phyloP scores from a whole-genome alignment of 2,113 vertebrate species.

The Alectura lathami region DNA sequence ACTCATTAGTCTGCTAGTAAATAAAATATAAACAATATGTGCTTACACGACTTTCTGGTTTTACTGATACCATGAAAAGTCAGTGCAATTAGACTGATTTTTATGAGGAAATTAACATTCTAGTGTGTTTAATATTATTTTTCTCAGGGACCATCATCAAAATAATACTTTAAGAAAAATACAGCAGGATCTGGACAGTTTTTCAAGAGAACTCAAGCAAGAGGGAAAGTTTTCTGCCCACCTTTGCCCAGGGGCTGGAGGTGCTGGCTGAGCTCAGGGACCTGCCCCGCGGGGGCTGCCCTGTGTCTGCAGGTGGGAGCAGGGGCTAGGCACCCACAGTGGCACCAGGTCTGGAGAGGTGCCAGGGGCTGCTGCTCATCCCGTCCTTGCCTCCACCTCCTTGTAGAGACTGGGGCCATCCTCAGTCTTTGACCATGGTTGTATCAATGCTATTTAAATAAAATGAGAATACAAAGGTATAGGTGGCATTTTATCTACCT shows the following conservation, averaged over 20 bases:
- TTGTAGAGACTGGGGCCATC: not conserved
- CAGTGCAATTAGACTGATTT: not conserved
- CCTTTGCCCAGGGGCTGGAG: not conserved
- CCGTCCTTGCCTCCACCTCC: not conserved
- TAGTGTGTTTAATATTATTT: not conserved
- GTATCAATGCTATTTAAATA: not conserved
- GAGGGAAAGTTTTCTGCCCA: not conserved
- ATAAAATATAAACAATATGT: not conserved
- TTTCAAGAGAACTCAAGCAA: not conserved
- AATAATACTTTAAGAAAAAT: not conserved
- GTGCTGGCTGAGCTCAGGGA: not conserved
- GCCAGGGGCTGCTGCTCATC: not conserved
- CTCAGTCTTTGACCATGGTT: not conserved
- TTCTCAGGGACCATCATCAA: not conserved
- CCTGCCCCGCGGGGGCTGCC: not conserved
- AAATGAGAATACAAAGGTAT: not conserved
- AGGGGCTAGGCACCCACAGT: not conserved
- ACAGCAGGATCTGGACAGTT: not conserved
- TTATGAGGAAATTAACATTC: not conserved
- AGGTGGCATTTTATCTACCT: not conserved
- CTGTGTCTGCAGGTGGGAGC: accelerated
- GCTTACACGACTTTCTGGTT: not conserved
- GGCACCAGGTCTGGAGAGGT: not conserved
- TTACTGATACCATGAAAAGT: not conserved
- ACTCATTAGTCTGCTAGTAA: not conserved